Percentiles rank a stretch among this genome's conserved stretches.
Evolutionary conservation across 1,140 invertebrate genomes (phyloP).

Genomic region (Spodoptera litura): DNA sequence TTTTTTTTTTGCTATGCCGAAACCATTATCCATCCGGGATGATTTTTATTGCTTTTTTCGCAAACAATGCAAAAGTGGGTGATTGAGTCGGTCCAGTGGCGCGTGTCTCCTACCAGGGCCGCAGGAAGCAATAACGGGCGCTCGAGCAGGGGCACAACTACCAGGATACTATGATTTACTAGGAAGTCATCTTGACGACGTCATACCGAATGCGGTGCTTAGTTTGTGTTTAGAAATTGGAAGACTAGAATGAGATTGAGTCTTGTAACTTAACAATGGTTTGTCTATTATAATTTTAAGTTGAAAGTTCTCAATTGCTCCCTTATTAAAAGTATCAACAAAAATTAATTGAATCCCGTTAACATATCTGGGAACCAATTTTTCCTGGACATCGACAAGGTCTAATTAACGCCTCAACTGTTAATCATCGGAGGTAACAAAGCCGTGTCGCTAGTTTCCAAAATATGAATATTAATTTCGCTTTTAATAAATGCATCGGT

Average conservation of each 20-base stretch:
- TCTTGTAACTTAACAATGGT: too few relatives aligned
- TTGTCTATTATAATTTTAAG: too few relatives aligned
- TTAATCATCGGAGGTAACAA: conserved; percentile 29
- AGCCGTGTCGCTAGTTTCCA: conserved; percentile 34
- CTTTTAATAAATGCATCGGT: conserved; percentile 47
- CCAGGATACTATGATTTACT: conserved; percentile 81
- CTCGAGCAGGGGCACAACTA: conserved; percentile 57
- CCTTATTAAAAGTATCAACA: neutral
- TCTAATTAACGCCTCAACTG: conserved; percentile 21
- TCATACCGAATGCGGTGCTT: conserved; percentile 41
- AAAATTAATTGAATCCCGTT: neutral
- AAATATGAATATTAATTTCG: conserved; percentile 48
- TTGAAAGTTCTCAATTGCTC: neutral
- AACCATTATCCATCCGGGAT: neutral
- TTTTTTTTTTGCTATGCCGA: neutral
- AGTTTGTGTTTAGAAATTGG: neutral
- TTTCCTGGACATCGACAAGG: conserved; percentile 11
- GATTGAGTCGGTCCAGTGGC: conserved; percentile 57
- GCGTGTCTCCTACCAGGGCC: conserved; percentile 69
- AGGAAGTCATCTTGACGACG: conserved; percentile 57
- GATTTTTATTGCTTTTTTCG: conserved; percentile 44
- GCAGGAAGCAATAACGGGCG: conserved; percentile 85
- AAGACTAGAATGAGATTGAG: neutral
- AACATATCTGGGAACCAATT: neutral
- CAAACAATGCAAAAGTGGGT: conserved; percentile 47